Conservation (phyloP, 2,888 invertebrate species). For the Orchestes rusci region DNA sequence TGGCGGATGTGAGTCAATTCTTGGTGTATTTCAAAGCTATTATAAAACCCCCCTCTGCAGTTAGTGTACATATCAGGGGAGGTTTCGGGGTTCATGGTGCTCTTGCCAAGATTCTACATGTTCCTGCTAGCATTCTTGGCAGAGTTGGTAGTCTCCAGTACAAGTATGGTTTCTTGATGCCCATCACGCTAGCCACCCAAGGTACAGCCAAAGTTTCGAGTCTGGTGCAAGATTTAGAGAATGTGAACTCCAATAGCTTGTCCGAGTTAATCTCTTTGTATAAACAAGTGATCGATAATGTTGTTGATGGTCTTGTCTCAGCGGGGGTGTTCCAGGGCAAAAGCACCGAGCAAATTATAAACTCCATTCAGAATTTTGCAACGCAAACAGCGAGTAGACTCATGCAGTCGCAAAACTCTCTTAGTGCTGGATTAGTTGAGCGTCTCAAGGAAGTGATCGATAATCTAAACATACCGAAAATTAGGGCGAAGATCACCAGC, state of each 20-base stretch:
- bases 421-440: slow-evolving; percentile 4
- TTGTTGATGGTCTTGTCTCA: slow-evolving; percentile 2
- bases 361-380: slow-evolving; percentile 7
- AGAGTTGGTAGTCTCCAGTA: no score
- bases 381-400: slow-evolving; percentile 2
- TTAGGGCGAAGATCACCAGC: slow-evolving; percentile 6
- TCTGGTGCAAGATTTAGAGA: not conserved
- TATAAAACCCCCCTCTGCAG: no score
- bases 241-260: not conserved
- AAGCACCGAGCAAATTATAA: slow-evolving; percentile 8
- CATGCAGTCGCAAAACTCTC: not conserved
- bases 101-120: no score
- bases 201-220: no score
- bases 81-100: no score
- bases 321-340: slow-evolving; percentile 16
- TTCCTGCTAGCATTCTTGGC: no score
- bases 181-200: no score
- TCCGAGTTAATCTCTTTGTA: not conserved
- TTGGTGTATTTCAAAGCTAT: no score
- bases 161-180: no score
- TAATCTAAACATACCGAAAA: not conserved
- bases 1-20: no score
- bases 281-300: not conserved
- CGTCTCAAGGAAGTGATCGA: slow-evolving; percentile 2
- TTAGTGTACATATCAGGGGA: no score